These are phyloP conservation scores for Heliocidaris erythrogramma DNA, from an alignment of 35 echinoderm and acorn worm species.

Conservation along the genomic window DNA sequence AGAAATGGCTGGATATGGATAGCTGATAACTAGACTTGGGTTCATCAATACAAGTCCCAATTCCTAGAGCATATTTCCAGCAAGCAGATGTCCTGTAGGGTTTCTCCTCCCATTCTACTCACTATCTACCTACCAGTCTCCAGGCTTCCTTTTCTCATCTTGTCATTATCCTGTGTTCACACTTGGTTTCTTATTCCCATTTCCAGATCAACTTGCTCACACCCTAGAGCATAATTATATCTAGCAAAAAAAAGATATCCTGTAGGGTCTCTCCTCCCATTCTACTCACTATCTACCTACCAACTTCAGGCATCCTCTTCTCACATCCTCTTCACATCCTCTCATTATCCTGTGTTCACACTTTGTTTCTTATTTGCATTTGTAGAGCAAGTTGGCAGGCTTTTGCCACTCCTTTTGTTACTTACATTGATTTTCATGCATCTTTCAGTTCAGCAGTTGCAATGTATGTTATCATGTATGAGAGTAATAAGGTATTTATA, in stretches of 20 bases:
- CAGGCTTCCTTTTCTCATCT: neutral
- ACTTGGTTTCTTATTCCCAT: neutral
- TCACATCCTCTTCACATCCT: too few species aligned
- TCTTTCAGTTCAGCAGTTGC: neutral
- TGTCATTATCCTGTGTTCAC: neutral
- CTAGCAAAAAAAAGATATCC: too few species aligned
- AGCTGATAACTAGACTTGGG: neutral
- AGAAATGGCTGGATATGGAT: neutral
- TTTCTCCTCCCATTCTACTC: neutral
- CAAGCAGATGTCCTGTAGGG: neutral
- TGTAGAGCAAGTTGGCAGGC: neutral
- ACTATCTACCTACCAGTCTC: neutral
- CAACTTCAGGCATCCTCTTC: too few species aligned
- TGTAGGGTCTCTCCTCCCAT: too few species aligned
- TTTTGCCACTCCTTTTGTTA: neutral
- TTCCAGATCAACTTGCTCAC: neutral
- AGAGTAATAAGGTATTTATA: neutral
- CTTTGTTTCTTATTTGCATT: too few species aligned
- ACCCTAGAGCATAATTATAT: too few species aligned
- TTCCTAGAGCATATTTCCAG: neutral
- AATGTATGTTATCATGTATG: neutral
- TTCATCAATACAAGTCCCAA: neutral
- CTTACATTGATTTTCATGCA: neutral
- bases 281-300: too few species aligned
- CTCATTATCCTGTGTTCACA: too few species aligned